A percentile compares a stretch with the other conserved stretches of the same genome.
Conservation (phyloP, 2,113 vertebrate species). For the Dromaius novaehollandiae region DNA sequence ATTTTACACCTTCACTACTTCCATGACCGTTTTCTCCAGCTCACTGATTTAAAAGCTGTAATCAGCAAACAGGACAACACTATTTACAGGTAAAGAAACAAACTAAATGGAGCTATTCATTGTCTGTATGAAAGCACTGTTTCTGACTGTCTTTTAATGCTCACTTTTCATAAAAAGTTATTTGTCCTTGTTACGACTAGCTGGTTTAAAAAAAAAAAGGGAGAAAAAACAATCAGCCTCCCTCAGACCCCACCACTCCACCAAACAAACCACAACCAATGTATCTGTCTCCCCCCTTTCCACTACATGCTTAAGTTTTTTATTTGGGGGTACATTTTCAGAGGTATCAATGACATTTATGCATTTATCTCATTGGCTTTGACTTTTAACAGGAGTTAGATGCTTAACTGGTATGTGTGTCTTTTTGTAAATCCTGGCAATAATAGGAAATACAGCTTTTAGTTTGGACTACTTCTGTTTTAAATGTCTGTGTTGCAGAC, state of each 20-base stretch:
- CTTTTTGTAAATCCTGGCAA: neutral
- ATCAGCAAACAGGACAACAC: constrained; percentile 92
- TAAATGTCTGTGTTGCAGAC: neutral
- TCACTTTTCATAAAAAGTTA: neutral
- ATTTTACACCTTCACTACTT: constrained; percentile 98
- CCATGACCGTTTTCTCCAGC: constrained; percentile 91
- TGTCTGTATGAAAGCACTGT: neutral
- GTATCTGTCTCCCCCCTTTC: neutral
- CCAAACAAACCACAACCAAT: neutral
- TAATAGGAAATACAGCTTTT: neutral
- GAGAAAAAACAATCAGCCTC: neutral
- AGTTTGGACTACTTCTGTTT: neutral
- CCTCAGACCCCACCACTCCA: neutral
- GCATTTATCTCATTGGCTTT: neutral
- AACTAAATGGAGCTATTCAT: neutral
- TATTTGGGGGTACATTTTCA: neutral
- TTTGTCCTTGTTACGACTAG: neutral
- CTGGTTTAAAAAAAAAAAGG: neutral
- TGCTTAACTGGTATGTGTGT: neutral
- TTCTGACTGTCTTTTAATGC: neutral
- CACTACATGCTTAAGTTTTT: neutral
- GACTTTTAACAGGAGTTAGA: neutral
- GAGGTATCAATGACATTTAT: neutral
- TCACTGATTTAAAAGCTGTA: constrained; percentile 95
- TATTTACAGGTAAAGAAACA: constrained; percentile 90